Conservation (phyloP, 2,888 invertebrate genomes). For the Caenorhabditis virilis region DNA sequence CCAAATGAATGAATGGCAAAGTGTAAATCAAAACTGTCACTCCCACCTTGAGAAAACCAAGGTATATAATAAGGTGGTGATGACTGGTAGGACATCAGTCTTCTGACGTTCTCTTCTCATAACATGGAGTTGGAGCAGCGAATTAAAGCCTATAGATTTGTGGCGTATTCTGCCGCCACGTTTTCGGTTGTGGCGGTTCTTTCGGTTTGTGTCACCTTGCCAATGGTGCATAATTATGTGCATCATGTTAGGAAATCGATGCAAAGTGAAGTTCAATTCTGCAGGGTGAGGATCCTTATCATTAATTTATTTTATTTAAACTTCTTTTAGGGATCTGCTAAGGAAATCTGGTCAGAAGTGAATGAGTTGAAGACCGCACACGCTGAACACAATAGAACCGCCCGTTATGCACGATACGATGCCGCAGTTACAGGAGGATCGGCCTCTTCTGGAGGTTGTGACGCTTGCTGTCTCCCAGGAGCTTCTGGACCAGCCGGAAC, state of each 20-base stretch:
- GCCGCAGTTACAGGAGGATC: slow-evolving; percentile 27
- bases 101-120: no score
- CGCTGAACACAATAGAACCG: slow-evolving; percentile 50
- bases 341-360: slow-evolving; percentile 63
- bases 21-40: no score
- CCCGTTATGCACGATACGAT: slow-evolving; percentile 53
- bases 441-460: slow-evolving; percentile 54
- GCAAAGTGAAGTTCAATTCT: slow-evolving; percentile 65
- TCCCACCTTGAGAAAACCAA: no score
- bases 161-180: slow-evolving; percentile 35
- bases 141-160: slow-evolving; percentile 31
- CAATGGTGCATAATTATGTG: no score
- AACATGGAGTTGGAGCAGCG: slow-evolving; percentile 32
- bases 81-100: no score
- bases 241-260: slow-evolving; percentile 62
- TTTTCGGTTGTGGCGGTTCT: slow-evolving; percentile 37
- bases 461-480: no score
- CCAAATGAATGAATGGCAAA: no score
- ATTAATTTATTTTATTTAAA: neutral
- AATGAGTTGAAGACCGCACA: slow-evolving; percentile 35
- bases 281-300: slow-evolving; percentile 60
- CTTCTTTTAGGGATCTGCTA: slow-evolving; percentile 46
- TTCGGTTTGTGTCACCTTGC: slow-evolving; percentile 55
- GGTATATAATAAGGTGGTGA: no score
- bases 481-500: slow-evolving; percentile 43